Evolutionary conservation across 2,797 vertebrate genomes (phyloP).

Genomic region (Eulemur rubriventer): DNA sequence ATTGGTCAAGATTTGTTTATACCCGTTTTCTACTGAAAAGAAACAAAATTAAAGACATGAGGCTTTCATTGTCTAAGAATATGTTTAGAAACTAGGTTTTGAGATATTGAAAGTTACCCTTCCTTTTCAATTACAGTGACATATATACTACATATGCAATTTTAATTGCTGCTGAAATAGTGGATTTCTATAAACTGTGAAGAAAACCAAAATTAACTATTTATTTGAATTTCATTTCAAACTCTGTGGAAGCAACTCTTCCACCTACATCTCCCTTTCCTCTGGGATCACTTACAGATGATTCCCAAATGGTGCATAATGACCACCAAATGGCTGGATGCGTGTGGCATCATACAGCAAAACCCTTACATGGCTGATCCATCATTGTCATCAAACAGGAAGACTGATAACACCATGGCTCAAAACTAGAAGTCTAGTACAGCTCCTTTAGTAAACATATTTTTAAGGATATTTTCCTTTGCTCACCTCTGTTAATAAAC

Average conservation of each 20-base stretch:
- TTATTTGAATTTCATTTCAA: constrained; percentile 28
- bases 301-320: neutral
- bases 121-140: neutral
- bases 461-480: neutral
- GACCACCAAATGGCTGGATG: neutral
- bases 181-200: neutral
- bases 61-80: neutral
- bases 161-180: neutral
- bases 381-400: neutral
- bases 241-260: neutral
- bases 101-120: neutral
- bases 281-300: neutral
- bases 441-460: neutral
- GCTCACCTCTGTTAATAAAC: neutral
- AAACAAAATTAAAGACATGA: neutral
- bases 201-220: neutral
- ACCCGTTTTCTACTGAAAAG: neutral
- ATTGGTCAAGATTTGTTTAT: neutral
- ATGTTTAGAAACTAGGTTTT: neutral
- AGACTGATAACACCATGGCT: neutral
- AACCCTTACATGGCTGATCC: rapidly evolving
- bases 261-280: neutral
- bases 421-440: neutral
- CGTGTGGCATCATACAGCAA: neutral
- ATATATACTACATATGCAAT: neutral